Percentiles rank a stretch among this genome's conserved stretches.
phyloP scores from a whole-genome alignment of 2,113 vertebrate genomes.

The Mormyrus lacerda region DNA sequence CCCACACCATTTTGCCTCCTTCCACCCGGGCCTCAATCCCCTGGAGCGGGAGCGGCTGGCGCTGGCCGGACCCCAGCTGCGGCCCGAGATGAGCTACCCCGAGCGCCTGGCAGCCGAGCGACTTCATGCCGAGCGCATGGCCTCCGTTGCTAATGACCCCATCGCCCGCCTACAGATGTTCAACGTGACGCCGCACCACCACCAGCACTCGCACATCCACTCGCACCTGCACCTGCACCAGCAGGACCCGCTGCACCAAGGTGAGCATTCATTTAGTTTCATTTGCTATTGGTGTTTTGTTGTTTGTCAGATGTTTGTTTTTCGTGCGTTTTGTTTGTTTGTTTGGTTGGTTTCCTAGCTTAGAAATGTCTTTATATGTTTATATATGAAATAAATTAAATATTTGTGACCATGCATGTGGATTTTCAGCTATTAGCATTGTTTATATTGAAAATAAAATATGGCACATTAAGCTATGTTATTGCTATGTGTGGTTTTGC shows the following conservation, averaged over 20 bases:
- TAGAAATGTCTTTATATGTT: conserved; percentile 27
- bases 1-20: conserved; percentile 87
- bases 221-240: conserved; percentile 97
- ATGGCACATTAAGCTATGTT: not conserved
- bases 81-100: conserved; percentile 94
- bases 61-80: conserved; percentile 81
- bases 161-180: conserved; percentile 97
- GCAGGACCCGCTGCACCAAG: conserved; percentile 97
- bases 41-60: conserved; percentile 90
- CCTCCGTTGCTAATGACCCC: conserved; percentile 87
- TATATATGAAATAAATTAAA: not conserved
- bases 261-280: conserved; percentile 50
- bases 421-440: not conserved
- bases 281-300: not conserved
- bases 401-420: not conserved
- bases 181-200: conserved; percentile 96
- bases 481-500: conserved; percentile 11
- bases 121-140: conserved; percentile 92
- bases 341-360: conserved; percentile 14
- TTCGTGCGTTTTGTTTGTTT: not conserved
- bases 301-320: no score
- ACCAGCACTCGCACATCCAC: conserved; percentile 98
- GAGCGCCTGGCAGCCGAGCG: conserved; percentile 91
- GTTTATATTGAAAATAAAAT: not conserved
- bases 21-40: conserved; percentile 89